Evolutionary conservation across 2,888 invertebrate species (phyloP).

Genomic region (Cryptus armator): DNA sequence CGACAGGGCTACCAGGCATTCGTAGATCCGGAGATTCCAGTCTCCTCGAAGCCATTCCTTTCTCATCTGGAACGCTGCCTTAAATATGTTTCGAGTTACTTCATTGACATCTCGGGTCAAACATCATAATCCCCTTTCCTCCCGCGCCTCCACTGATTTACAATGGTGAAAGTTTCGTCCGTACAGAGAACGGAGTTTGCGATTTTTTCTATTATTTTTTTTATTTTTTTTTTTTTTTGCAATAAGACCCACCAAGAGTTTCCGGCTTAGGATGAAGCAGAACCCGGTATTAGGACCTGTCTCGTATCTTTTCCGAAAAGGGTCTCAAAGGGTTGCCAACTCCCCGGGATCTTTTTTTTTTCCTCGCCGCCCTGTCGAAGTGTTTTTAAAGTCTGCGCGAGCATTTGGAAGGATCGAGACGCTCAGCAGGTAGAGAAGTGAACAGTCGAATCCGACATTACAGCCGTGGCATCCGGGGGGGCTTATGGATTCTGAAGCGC

Average conservation of each 20-base stretch:
- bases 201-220: slow-evolving; percentile 23
- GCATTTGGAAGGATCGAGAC: slow-evolving; percentile 25
- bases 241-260: slow-evolving; percentile 50
- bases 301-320: slow-evolving; percentile 40
- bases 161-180: slow-evolving; percentile 52
- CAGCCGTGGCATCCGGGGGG: slow-evolving; percentile 1
- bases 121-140: slow-evolving; percentile 55
- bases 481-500: slow-evolving; percentile 53
- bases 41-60: slow-evolving; percentile 16
- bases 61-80: slow-evolving; percentile 13
- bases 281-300: slow-evolving; percentile 27
- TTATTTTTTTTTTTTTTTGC: slow-evolving; percentile 43
- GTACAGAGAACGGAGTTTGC: slow-evolving; percentile 13
- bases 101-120: slow-evolving; percentile 62
- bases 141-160: slow-evolving; percentile 54
- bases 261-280: slow-evolving; percentile 67
- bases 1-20: slow-evolving; percentile 31
- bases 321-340: slow-evolving; percentile 67
- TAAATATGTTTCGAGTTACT: slow-evolving; percentile 37
- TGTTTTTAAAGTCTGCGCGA: slow-evolving; percentile 54
- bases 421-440: slow-evolving; percentile 61
- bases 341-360: slow-evolving; percentile 45
- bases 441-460: slow-evolving; percentile 33
- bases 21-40: neutral
- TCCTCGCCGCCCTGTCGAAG: slow-evolving; percentile 43